Conservation (phyloP, 2,113 vertebrate species). For the Pampusana beccarii region DNA sequence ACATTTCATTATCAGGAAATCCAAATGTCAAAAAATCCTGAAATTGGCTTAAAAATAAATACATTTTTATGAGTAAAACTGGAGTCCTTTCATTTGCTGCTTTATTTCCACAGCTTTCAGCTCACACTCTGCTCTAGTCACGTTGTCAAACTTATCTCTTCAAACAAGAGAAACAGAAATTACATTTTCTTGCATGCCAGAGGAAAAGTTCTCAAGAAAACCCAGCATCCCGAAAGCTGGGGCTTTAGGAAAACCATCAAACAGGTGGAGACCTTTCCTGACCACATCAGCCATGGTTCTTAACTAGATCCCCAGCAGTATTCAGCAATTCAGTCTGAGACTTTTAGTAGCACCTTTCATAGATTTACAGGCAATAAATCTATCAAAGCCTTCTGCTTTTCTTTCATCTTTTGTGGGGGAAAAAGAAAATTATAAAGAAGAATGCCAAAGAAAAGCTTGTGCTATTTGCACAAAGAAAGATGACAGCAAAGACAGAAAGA, state of each 20-base stretch:
- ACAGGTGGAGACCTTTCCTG: background rate
- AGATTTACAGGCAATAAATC: constrained; percentile 37
- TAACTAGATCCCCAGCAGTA: background rate
- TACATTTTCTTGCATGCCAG: background rate
- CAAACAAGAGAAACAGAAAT: constrained; percentile 12
- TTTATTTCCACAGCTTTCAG: constrained; percentile 13
- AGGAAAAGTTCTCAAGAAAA: background rate
- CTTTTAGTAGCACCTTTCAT: constrained; percentile 24
- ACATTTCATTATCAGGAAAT: constrained; percentile 14
- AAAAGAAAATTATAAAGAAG: background rate
- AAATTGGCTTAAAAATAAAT: constrained; percentile 4
- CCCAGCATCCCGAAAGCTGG: fast-evolving
- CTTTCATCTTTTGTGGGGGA: background rate
- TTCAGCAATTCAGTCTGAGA: background rate
- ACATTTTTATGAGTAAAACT: background rate
- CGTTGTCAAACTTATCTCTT: background rate
- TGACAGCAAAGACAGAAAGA: no score
- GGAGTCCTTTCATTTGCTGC: background rate
- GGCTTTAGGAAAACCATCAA: background rate
- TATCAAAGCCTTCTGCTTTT: constrained; percentile 21
- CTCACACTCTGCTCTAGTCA: background rate
- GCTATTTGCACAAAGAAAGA: background rate
- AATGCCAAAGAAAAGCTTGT: background rate
- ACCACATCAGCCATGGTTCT: background rate
- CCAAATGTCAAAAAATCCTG: background rate